Percentiles rank a stretch among this genome's conserved stretches.
Evolutionary conservation across 2,888 invertebrate genomes (phyloP).

Genomic region (Chymomyza procnemis): DNA sequence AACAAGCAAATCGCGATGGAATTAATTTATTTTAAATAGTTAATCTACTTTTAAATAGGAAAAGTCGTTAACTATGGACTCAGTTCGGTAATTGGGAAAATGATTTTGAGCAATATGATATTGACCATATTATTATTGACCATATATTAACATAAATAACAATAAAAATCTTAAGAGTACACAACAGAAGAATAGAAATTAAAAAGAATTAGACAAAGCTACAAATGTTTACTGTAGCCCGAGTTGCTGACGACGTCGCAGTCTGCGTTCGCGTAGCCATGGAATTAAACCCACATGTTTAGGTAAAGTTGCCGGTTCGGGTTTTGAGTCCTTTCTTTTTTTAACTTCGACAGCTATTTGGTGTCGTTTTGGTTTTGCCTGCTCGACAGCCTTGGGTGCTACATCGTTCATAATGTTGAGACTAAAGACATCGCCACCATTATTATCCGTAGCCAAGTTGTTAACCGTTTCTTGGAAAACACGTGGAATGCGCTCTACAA

Average conservation of each 20-base stretch:
- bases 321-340: background rate
- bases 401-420: constrained; percentile 57
- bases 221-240: background rate
- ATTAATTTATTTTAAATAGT: too few species aligned
- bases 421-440: constrained; percentile 53
- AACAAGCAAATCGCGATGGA: too few species aligned
- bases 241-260: constrained; percentile 31
- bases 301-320: background rate
- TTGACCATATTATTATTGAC: background rate
- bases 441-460: constrained; percentile 48
- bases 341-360: background rate
- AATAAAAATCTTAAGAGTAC: constrained; percentile 40
- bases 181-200: constrained; percentile 20
- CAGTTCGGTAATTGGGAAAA: too few species aligned
- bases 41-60: too few species aligned
- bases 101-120: too few species aligned
- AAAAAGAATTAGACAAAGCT: background rate
- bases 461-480: constrained; percentile 61
- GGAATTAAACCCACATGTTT: background rate
- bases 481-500: constrained; percentile 56
- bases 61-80: too few species aligned
- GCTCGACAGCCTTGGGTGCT: constrained; percentile 19
- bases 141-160: constrained; percentile 1
- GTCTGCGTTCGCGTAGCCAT: background rate
- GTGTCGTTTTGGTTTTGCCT: background rate